Percentiles rank a stretch among this genome's conserved stretches.
Evolutionary conservation across 2,888 invertebrate genomes (phyloP).

Genomic region (Zeuzera pyrina): DNA sequence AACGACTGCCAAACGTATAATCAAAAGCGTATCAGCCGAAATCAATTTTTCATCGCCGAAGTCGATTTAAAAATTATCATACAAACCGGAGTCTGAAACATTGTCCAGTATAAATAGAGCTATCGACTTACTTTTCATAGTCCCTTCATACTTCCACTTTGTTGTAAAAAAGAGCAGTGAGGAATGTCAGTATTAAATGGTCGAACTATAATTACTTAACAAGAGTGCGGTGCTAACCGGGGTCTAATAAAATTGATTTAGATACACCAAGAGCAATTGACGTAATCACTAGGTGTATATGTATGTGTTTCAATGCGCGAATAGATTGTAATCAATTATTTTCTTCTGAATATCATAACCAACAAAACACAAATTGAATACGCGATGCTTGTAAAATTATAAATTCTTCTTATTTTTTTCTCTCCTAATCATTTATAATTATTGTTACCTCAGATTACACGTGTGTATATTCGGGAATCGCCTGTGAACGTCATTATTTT

Average conservation of each 20-base stretch:
- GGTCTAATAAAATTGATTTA: conserved; percentile 63
- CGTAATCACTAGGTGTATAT: conserved; percentile 25
- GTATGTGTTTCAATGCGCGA: conserved; percentile 2
- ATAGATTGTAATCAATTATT: conserved; percentile 3
- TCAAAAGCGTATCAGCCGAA: conserved; percentile 66
- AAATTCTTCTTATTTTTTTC: too few relatives aligned
- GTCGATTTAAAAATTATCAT: conserved; percentile 66
- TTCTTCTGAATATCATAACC: conserved; percentile 3
- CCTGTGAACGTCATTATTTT: too few relatives aligned
- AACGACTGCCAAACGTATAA: conserved; percentile 58
- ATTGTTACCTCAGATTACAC: too few relatives aligned
- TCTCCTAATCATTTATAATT: too few relatives aligned
- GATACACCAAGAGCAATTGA: conserved; percentile 40
- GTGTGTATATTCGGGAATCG: too few relatives aligned
- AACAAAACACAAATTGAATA: too few relatives aligned
- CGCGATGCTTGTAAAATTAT: too few relatives aligned
- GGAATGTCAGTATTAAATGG: conserved; percentile 23
- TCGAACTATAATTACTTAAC: conserved; percentile 44
- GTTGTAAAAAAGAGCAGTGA: conserved; percentile 9
- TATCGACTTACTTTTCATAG: conserved; percentile 7
- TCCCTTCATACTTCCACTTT: conserved; percentile 7
- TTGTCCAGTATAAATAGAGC: conserved; percentile 29
- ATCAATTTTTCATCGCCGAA: conserved; percentile 65
- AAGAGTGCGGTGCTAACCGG: conserved; percentile 37
- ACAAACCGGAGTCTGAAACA: conserved; percentile 30